Evolutionary conservation across 2,113 vertebrate species (phyloP).

Genomic region (Podocnemis expansa): DNA sequence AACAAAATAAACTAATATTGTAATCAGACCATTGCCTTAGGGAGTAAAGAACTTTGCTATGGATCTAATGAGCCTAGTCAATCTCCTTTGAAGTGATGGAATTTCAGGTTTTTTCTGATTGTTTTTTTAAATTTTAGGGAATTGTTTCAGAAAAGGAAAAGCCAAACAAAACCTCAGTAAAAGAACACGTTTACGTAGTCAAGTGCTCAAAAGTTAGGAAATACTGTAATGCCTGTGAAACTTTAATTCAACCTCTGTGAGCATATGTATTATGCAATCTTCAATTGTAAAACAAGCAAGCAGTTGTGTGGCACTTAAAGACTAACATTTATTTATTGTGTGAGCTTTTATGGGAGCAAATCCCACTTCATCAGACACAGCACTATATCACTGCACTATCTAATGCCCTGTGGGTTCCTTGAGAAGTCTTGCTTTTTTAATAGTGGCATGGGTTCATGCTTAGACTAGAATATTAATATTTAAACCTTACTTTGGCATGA

Average conservation of each 20-base stretch:
- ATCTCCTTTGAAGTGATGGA: not conserved
- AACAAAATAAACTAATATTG: not conserved
- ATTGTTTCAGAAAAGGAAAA: too few species aligned
- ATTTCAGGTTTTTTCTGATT: not conserved
- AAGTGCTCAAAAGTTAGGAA: fast-evolving
- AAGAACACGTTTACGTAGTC: not conserved
- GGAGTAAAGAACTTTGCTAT: not conserved
- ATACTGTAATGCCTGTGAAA: not conserved
- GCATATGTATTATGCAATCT: not conserved
- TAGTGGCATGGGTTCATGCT: not conserved
- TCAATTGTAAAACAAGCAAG: not conserved
- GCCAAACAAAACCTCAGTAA: not conserved
- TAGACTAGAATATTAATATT: not conserved
- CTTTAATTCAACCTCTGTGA: not conserved
- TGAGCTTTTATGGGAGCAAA: too few species aligned
- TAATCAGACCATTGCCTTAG: not conserved
- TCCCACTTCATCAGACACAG: too few species aligned
- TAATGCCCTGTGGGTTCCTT: not conserved
- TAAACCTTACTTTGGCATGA: not conserved
- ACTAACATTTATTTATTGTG: too few species aligned
- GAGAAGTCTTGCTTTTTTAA: not conserved
- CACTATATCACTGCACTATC: not conserved
- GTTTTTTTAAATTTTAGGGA: not conserved
- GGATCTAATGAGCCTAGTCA: not conserved
- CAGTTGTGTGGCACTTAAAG: too few species aligned